A percentile compares a stretch with the other conserved stretches of the same genome.
Evolutionary conservation across 2,888 invertebrate genomes (phyloP).

Genomic region (Macrosoma leucophasiata): DNA sequence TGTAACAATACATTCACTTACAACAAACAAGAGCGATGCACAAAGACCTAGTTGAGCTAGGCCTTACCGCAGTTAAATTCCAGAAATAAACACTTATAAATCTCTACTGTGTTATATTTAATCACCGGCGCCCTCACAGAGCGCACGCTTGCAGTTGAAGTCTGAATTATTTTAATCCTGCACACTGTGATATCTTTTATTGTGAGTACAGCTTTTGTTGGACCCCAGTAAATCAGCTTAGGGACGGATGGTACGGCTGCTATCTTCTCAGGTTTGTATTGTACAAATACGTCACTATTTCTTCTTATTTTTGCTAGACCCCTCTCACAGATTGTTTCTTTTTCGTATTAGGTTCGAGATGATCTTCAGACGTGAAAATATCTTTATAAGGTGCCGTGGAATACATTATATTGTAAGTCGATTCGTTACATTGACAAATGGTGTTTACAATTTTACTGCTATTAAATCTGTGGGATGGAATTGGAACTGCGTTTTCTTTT

Average conservation of each 20-base stretch:
- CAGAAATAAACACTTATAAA: slow-evolving; percentile 71
- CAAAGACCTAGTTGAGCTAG: slow-evolving; percentile 40
- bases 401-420: slow-evolving; percentile 4
- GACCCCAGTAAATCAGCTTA: slow-evolving; percentile 68
- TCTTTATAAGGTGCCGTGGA: slow-evolving; percentile 6
- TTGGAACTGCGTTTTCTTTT: too few relatives aligned
- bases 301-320: slow-evolving; percentile 32
- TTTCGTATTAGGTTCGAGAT: slow-evolving; percentile 14
- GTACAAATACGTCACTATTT: slow-evolving; percentile 46
- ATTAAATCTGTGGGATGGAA: too few relatives aligned
- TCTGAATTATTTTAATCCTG: slow-evolving; percentile 63
- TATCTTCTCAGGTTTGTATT: slow-evolving; percentile 52
- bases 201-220: slow-evolving; percentile 51
- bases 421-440: slow-evolving; percentile 1
- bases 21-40: slow-evolving; percentile 49
- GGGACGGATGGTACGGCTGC: slow-evolving; percentile 52
- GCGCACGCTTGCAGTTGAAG: slow-evolving; percentile 60
- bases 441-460: too few relatives aligned
- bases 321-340: slow-evolving; percentile 16
- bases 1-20: slow-evolving; percentile 53
- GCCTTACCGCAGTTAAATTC: slow-evolving; percentile 33
- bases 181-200: slow-evolving; percentile 54
- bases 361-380: slow-evolving; percentile 11
- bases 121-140: slow-evolving; percentile 60
- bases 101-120: slow-evolving; percentile 65